phyloP scores from a whole-genome alignment of 2,888 invertebrate genomes.

The Limnephilus rhombicus region DNA sequence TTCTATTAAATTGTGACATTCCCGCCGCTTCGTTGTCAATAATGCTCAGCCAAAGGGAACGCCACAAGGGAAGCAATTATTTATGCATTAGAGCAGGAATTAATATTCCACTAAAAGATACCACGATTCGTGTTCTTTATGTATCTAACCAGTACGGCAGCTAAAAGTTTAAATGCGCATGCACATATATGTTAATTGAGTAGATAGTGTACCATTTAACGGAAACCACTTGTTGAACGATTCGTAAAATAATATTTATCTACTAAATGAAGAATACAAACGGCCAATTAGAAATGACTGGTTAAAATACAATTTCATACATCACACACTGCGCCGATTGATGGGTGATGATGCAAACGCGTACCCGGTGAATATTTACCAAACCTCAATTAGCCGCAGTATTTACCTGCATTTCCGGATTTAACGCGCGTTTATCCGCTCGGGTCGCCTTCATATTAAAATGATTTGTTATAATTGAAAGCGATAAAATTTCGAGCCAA shows the following conservation, averaged over 20 bases:
- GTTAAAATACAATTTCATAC: slow-evolving; percentile 16
- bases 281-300: slow-evolving; percentile 7
- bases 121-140: background rate
- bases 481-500: slow-evolving; percentile 45
- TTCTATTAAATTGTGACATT: background rate
- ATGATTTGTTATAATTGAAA: slow-evolving; percentile 55
- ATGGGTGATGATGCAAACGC: background rate
- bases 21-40: background rate
- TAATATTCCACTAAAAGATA: background rate
- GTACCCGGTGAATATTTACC: background rate
- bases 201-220: background rate
- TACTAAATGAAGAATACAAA: background rate
- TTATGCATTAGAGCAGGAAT: background rate
- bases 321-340: slow-evolving; percentile 12
- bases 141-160: background rate
- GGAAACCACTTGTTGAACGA: background rate
- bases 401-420: slow-evolving; percentile 48
- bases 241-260: background rate
- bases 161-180: background rate
- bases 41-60: background rate
- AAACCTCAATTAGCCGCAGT: slow-evolving; percentile 42
- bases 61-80: background rate
- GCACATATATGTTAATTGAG: background rate
- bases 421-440: slow-evolving; percentile 38
- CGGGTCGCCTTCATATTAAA: slow-evolving; percentile 44